phyloP scores from a whole-genome alignment of 1,140 invertebrate genomes.

The Drosophila watanabei region DNA sequence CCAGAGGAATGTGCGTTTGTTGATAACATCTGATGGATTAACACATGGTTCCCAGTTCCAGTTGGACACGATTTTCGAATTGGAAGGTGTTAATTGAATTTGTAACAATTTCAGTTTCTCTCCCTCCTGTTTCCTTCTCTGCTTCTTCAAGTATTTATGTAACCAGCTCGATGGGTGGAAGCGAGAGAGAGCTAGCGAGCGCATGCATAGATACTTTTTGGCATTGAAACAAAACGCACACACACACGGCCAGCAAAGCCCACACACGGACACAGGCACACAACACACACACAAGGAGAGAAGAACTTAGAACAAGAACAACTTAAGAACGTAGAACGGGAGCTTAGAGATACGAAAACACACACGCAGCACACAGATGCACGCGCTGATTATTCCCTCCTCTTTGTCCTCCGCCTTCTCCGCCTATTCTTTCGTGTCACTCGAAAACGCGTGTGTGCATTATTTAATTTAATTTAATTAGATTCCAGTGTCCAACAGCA shows the following conservation, averaged over 20 bases:
- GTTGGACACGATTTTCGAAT: slow-evolving; percentile 42
- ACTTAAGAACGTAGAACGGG: slow-evolving; percentile 54
- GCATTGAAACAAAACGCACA: slow-evolving; percentile 84
- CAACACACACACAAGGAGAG: slow-evolving; percentile 24
- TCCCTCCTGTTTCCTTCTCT: slow-evolving; percentile 1
- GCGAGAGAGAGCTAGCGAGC: slow-evolving; percentile 50
- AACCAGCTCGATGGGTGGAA: slow-evolving; percentile 63
- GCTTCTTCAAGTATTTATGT: slow-evolving; percentile 73
- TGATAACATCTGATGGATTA: slow-evolving; percentile 28
- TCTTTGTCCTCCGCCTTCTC: slow-evolving; percentile 10
- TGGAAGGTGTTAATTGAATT: slow-evolving; percentile 74
- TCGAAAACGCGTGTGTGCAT: slow-evolving; percentile 41
- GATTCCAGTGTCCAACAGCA: slow-evolving; percentile 33
- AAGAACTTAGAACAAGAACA: slow-evolving; percentile 61
- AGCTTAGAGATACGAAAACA: slow-evolving; percentile 53
- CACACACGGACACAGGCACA: slow-evolving; percentile 35
- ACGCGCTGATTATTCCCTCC: slow-evolving; percentile 20
- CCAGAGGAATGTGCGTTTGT: slow-evolving; percentile 29
- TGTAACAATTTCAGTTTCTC: slow-evolving; percentile 55
- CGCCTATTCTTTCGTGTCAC: slow-evolving; percentile 13
- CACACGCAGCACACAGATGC: slow-evolving; percentile 24
- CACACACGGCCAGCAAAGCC: slow-evolving; percentile 53
- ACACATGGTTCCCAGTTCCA: slow-evolving; percentile 23
- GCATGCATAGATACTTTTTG: slow-evolving; percentile 81
- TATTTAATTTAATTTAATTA: slow-evolving; percentile 67